phyloP scores from a whole-genome alignment of 2,797 vertebrate genomes.

The Sebastes miniatus region DNA sequence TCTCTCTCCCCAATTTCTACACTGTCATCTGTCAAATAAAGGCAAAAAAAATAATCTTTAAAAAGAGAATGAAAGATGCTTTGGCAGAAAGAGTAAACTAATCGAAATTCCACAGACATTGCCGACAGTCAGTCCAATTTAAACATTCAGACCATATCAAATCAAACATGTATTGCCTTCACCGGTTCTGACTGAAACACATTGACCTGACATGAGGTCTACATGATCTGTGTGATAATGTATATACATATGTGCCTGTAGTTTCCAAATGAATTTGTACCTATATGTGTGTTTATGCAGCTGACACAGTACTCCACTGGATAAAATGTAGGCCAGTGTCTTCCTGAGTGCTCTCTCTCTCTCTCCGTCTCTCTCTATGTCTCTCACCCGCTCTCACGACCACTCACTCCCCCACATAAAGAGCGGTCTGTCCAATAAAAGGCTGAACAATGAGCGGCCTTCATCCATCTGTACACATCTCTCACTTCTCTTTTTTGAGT shows the following conservation, averaged over 20 bases:
- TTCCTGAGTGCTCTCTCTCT: neutral
- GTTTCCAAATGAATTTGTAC: neutral
- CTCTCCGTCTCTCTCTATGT: neutral
- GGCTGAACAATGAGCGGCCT: neutral
- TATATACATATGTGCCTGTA: neutral
- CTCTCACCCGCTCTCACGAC: neutral
- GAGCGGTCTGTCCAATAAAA: neutral
- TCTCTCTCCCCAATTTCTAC: neutral
- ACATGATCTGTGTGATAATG: neutral
- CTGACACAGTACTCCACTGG: neutral
- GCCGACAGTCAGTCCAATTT: neutral
- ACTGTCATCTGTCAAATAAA: neutral
- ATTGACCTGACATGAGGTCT: neutral
- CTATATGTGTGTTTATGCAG: neutral
- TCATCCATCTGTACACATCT: constrained; percentile 4
- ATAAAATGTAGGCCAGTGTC: constrained; percentile 14
- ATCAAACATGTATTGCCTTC: neutral
- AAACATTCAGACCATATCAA: neutral
- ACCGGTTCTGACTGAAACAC: neutral
- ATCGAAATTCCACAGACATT: neutral
- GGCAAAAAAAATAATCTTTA: neutral
- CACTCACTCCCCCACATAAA: neutral
- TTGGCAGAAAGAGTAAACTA: neutral
- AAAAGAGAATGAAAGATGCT: neutral
- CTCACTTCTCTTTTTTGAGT: neutral